A percentile compares a stretch with the other conserved stretches of the same genome.
Conservation (phyloP, 2,113 vertebrate genomes). For the Bostrychus sinensis region DNA sequence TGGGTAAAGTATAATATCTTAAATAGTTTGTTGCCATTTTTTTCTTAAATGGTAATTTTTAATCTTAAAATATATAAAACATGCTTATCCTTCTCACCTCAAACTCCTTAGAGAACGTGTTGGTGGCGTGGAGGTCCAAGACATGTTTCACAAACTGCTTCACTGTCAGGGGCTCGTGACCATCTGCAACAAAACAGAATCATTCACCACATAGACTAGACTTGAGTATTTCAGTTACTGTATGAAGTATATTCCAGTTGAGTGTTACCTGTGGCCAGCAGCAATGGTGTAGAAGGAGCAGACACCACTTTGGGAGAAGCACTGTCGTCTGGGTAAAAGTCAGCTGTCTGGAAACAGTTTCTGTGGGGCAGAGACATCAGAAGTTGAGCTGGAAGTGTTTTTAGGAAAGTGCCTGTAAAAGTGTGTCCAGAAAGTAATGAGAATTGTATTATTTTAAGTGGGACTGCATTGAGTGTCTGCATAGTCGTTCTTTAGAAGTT, state of each 20-base stretch:
- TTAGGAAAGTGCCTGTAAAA: too few species aligned
- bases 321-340: slow-evolving; percentile 96
- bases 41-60: background rate
- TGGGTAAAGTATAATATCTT: too few species aligned
- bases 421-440: too few species aligned
- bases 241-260: slow-evolving; percentile 3
- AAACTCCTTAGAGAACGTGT: slow-evolving; percentile 95
- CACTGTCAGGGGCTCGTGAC: slow-evolving; percentile 91
- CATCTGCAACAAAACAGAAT: slow-evolving; percentile 81
- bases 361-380: slow-evolving; percentile 67
- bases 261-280: slow-evolving; percentile 88
- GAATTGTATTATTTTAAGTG: too few species aligned
- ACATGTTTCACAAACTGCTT: slow-evolving; percentile 96
- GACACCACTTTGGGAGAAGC: slow-evolving; percentile 89
- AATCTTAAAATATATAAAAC: background rate
- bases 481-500: too few species aligned
- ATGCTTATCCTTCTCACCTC: slow-evolving; percentile 80
- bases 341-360: slow-evolving; percentile 94
- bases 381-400: background rate
- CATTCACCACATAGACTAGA: too few species aligned
- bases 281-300: slow-evolving; percentile 87
- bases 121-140: slow-evolving; percentile 91
- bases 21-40: too few species aligned
- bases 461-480: too few species aligned
- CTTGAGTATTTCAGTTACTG: too few species aligned